A percentile compares a stretch with the other conserved stretches of the same genome.
phyloP scores from a whole-genome alignment of 2,113 vertebrate species.

The Rhabdornis inornatus region DNA sequence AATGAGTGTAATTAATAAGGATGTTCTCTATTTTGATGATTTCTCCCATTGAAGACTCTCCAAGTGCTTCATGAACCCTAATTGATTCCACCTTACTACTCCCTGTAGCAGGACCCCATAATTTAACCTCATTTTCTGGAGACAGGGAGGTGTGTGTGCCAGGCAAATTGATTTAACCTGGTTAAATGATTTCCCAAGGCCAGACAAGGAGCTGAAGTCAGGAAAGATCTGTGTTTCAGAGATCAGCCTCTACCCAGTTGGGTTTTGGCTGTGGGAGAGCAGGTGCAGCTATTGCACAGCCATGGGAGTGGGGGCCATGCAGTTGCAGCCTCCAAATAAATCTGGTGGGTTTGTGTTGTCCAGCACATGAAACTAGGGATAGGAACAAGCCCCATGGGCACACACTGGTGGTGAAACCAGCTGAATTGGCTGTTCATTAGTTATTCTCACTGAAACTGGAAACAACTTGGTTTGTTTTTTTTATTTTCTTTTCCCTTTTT shows the following conservation, averaged over 20 bases:
- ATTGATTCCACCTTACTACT: neutral
- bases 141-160: neutral
- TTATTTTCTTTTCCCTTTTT: neutral
- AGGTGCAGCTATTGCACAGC: neutral
- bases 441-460: conserved; percentile 5
- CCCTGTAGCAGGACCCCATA: neutral
- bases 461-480: neutral
- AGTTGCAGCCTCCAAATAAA: neutral
- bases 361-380: fast-evolving
- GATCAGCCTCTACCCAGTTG: neutral
- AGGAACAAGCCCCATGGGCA: neutral
- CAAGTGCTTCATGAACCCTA: neutral
- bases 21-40: neutral
- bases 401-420: neutral
- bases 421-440: neutral
- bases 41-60: neutral
- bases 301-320: neutral
- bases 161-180: neutral
- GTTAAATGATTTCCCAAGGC: neutral
- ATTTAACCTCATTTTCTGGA: neutral
- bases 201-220: neutral
- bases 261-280: neutral
- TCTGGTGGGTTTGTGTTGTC: neutral
- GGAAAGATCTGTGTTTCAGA: neutral
- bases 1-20: conserved; percentile 9